Evolutionary conservation across 2,888 invertebrate species (phyloP).

Genomic region (Sycophila texana): DNA sequence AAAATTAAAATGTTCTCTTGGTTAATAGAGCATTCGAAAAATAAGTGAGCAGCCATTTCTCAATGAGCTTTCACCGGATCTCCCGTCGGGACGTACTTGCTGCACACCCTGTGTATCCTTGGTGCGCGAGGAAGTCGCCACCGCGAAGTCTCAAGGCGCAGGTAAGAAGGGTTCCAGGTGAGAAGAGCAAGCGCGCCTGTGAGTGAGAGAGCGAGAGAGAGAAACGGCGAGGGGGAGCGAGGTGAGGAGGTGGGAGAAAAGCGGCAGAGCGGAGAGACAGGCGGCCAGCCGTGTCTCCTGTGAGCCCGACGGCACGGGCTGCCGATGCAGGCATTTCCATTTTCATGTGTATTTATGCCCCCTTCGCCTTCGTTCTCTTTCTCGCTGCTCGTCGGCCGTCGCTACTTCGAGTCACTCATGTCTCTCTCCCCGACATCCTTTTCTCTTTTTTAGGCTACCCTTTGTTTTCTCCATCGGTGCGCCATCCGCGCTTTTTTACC

Average conservation of each 20-base stretch:
- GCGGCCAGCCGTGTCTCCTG: conserved; percentile 73
- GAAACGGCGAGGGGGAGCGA: neutral
- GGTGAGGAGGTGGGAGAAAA: conserved; percentile 61
- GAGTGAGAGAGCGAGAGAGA: conserved; percentile 14
- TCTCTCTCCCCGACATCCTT: conserved; percentile 35
- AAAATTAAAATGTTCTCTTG: no score
- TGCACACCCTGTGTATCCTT: conserved; percentile 24
- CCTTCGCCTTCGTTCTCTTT: conserved; percentile 23
- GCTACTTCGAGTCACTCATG: conserved; percentile 20
- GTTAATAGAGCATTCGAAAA: no score
- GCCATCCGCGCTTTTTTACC: neutral
- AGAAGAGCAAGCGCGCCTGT: conserved; percentile 33
- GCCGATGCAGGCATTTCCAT: conserved; percentile 62
- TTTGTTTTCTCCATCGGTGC: conserved; percentile 33
- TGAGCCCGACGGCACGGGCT: conserved; percentile 57
- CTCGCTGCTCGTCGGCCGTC: conserved; percentile 51
- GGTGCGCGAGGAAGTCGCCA: conserved; percentile 23
- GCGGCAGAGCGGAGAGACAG: conserved; percentile 71
- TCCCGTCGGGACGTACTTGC: neutral
- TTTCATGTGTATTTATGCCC: conserved; percentile 63
- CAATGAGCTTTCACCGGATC: neutral
- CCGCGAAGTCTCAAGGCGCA: conserved; percentile 15
- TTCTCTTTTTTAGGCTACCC: conserved; percentile 40
- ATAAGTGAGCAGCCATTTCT: no score
- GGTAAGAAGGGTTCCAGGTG: conserved; percentile 54